phyloP scores from a whole-genome alignment of 1,140 invertebrate genomes.

The Acromyrmex heyeri region DNA sequence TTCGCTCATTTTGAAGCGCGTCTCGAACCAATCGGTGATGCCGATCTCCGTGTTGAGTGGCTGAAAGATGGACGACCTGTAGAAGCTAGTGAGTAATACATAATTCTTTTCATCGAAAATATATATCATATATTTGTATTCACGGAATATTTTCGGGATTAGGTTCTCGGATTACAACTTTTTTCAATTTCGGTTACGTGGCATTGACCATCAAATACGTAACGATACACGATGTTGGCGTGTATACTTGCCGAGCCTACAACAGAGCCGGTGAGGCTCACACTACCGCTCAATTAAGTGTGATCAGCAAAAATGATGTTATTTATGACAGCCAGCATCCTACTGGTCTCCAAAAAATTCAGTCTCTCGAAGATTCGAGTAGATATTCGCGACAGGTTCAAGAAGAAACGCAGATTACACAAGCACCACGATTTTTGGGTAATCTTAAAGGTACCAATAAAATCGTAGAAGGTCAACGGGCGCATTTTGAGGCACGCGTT shows the following conservation, averaged over 20 bases:
- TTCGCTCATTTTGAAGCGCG: constrained; percentile 98
- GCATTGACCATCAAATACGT: constrained; percentile 98
- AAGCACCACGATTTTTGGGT: constrained; percentile 94
- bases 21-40: constrained; percentile 96
- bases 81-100: constrained; percentile 91
- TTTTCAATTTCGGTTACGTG: constrained; percentile 98
- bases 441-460: constrained; percentile 96
- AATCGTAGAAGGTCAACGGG: constrained; percentile 97
- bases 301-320: constrained; percentile 94
- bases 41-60: constrained; percentile 97
- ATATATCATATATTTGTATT: background rate
- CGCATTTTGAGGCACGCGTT: constrained; percentile 98
- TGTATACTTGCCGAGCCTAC: constrained; percentile 95
- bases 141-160: constrained; percentile 40
- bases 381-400: constrained; percentile 89
- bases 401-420: constrained; percentile 92
- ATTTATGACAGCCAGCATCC: constrained; percentile 95
- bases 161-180: constrained; percentile 96
- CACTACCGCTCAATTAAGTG: constrained; percentile 95
- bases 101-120: background rate
- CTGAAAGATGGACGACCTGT: constrained; percentile 96
- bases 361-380: constrained; percentile 94
- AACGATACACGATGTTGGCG: constrained; percentile 95
- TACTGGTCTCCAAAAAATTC: constrained; percentile 95
- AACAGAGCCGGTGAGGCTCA: constrained; percentile 95